Evolutionary conservation across 1,140 invertebrate genomes (phyloP).

Genomic region (Galendromus occidentalis): DNA sequence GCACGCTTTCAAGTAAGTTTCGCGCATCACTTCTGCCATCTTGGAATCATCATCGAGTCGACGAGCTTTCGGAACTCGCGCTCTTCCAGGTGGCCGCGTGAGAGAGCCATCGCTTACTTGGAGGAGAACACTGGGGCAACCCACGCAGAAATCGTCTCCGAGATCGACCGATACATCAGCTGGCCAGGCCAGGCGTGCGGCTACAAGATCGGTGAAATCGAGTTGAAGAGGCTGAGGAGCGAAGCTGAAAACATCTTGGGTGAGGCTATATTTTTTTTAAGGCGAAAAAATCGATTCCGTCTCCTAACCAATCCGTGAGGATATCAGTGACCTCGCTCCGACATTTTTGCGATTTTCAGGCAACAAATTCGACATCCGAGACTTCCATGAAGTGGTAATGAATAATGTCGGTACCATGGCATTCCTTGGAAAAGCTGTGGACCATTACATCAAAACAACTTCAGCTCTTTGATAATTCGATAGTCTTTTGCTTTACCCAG

Average conservation of each 20-base stretch:
- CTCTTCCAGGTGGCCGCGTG: conserved; percentile 26
- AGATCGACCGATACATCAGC: conserved; percentile 31
- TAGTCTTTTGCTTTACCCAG: too few relatives aligned
- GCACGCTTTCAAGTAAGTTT: conserved; percentile 27
- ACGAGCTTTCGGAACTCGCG: not conserved
- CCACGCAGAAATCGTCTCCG: conserved; percentile 21
- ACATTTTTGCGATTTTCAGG: too few relatives aligned
- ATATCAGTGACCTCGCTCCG: too few relatives aligned
- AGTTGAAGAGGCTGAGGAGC: conserved; percentile 28
- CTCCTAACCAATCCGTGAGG: too few relatives aligned
- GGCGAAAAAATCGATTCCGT: too few relatives aligned
- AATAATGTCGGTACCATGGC: conserved; percentile 25
- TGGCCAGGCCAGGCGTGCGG: conserved; percentile 31
- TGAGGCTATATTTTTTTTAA: not conserved
- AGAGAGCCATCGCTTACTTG: conserved; percentile 29
- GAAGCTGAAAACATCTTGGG: conserved; percentile 26
- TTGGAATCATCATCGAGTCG: not conserved
- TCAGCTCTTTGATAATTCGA: too few relatives aligned
- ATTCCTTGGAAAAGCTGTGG: conserved; percentile 24
- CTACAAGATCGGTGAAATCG: conserved; percentile 33
- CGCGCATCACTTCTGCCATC: not conserved
- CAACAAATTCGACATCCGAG: conserved; percentile 24
- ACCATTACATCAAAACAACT: conserved; percentile 25
- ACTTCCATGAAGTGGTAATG: conserved; percentile 28
- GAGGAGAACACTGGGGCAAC: conserved; percentile 24